Evolutionary conservation across 1,140 invertebrate genomes (phyloP), one percentile per base, ranked within the genome.

Genomic region (Meloidogyne exigua): DNA sequence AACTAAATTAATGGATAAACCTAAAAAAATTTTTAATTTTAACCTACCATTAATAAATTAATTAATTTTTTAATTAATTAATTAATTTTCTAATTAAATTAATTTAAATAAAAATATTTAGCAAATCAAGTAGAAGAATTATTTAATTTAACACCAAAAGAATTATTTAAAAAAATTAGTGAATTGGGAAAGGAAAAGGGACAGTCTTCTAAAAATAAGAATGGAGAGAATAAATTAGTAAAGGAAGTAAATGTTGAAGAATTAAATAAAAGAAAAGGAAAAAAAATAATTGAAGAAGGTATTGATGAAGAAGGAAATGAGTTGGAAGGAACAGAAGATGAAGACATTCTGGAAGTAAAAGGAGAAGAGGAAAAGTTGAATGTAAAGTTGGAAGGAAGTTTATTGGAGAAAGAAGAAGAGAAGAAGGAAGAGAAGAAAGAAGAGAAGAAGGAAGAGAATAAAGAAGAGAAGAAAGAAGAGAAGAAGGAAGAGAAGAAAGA

Each of bases 191-290:
- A 32, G 2, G 28, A 7, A 32, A 32, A 32, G n/a, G 32, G 21
- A 44, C 32, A 36, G 18, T 49, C 68, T 70, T 70, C 15, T 18
- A 71, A n/a, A 11, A 57, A 26, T 15, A 75, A n/a, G n/a, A n/a
- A n/a, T n/a, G n/a, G n/a, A 66, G 28, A 44, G 36, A 44, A 76
- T 25, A 77, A 68, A 36, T 18, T 23, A 77, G 64, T 57, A 15
- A 26, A 23, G 9, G 42, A 72, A 63, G 42, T 21, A 72, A 32
- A 25, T 18, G n/a, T n/a, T n/a, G 68, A 23, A 12, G 42, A 72
- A 63, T n/a, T 21, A 72, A 32, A 25, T 18, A 12, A 13, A 36
- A 12, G 21, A 21, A 32, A 32, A 32, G 57, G n/a, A 12, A 39
- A 65, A 36, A 23, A 65, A 36, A 26, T 21, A 65, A 73, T 39